Base-by-base conservation (phyloP, 1,140 invertebrate genomes). In the Calephelis virginiensis region DNA sequence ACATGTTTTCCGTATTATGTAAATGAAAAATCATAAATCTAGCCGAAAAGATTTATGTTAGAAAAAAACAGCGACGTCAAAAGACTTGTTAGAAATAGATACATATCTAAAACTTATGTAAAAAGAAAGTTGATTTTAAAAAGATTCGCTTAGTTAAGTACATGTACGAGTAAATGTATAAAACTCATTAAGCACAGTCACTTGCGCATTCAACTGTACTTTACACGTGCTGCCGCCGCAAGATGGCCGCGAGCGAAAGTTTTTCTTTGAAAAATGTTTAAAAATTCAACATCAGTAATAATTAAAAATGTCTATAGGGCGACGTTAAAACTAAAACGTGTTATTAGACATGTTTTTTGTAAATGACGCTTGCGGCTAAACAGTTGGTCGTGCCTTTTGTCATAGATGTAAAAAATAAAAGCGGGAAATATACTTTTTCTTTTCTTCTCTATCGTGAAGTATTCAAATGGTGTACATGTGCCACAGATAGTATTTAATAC, bases 181-280 rank as follows among this genome's bases (percentile, higher is more conserved):
- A 46, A 46, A 46, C 45, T 62, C 49, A 56, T 60, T 50, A 59
- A 37, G 43, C 43, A 46, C 40, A 47, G 45, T 43, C 68, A 77
- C 77, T 83, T 80, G 46, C 69, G 38, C 49, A 50, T 59, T 5
- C 70, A 71, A 64, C 66, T 67, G 68, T 78, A 81, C 76, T 17
- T n/a, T 61, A 66, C 75, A 78, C 76, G 76, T 78, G 80, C 71
- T 67, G 66, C 38, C 50, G 43, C 53, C 53, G 28, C 53, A 56
- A 56, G 53, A 56, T 56, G 56, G 73, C 75, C 72, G 46, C 66
- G 49, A 68, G 74, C 73, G 66, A 76, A 73, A 73, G 69, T 71
- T 72, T 81, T 72, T 82, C 73, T 76, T 74, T 68, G 68, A 74
- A 80, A 83, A 82, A 85, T 70, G 71, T 77, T 77, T 70, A 78